These are phyloP conservation scores for Zaprionus davidi DNA, from an alignment of 1,140 invertebrate genomes.

Conservation along the genomic window DNA sequence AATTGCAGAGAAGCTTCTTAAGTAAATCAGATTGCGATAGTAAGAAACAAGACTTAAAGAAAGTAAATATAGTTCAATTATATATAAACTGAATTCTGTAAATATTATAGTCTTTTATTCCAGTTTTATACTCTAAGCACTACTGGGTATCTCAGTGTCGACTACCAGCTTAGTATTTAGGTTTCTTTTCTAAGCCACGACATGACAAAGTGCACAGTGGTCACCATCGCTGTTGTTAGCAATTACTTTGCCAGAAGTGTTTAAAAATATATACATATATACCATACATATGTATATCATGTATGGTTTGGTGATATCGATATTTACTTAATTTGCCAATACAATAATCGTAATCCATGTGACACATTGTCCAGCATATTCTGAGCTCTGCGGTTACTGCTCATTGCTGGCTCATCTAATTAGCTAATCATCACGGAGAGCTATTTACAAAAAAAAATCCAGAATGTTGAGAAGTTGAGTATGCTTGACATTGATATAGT, in stretches of 20 bases:
- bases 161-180: not conserved
- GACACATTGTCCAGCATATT: slow-evolving; percentile 13
- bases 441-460: not conserved
- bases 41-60: no score
- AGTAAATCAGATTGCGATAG: not conserved
- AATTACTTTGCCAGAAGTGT: not conserved
- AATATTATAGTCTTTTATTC: not conserved
- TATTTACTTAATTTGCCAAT: slow-evolving; percentile 2
- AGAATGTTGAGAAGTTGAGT: not conserved
- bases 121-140: not conserved
- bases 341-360: not conserved
- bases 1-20: not conserved
- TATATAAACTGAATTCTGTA: no score
- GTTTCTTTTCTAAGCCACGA: not conserved
- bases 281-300: not conserved
- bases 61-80: no score
- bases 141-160: not conserved
- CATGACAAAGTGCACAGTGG: slow-evolving; percentile 37
- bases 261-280: slow-evolving; percentile 9
- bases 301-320: not conserved
- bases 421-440: not conserved
- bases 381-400: not conserved
- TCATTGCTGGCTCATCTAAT: not conserved
- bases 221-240: slow-evolving; percentile 5
- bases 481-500: no score